A percentile compares a stretch with the other conserved stretches of the same genome.
Conservation (phyloP, 1,140 invertebrate genomes). For the Colletes latitarsis region DNA sequence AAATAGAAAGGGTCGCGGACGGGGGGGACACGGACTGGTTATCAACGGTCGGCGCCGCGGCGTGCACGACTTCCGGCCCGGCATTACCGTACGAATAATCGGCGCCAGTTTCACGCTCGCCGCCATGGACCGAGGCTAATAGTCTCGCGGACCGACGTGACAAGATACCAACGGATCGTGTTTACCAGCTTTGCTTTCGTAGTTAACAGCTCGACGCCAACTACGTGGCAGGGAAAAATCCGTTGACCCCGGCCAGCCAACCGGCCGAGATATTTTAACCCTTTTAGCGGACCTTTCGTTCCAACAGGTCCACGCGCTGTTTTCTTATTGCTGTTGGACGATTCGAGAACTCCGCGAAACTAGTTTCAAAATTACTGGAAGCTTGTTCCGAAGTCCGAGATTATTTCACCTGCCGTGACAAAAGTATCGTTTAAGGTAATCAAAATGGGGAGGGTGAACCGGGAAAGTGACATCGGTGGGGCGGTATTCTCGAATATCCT, state of each 20-base stretch:
- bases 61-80: constrained; percentile 11
- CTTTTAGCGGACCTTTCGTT: too few relatives aligned
- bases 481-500: too few relatives aligned
- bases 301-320: too few relatives aligned
- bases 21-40: constrained; percentile 50
- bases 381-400: too few relatives aligned
- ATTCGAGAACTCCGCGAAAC: too few relatives aligned
- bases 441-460: too few relatives aligned
- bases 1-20: constrained; percentile 52
- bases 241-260: neutral
- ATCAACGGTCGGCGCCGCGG: constrained; percentile 55
- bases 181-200: neutral
- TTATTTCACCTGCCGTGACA: too few relatives aligned
- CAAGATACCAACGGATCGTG: neutral
- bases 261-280: neutral
- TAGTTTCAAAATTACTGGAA: too few relatives aligned
- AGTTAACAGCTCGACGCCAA: constrained; percentile 29
- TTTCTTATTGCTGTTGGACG: too few relatives aligned
- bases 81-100: constrained; percentile 58
- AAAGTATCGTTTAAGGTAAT: too few relatives aligned
- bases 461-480: too few relatives aligned
- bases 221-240: constrained; percentile 28
- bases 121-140: constrained; percentile 33
- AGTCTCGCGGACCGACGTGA: constrained; percentile 10
- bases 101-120: neutral